phyloP scores from a whole-genome alignment of 1,140 invertebrate genomes.

The Ostrea edulis region DNA sequence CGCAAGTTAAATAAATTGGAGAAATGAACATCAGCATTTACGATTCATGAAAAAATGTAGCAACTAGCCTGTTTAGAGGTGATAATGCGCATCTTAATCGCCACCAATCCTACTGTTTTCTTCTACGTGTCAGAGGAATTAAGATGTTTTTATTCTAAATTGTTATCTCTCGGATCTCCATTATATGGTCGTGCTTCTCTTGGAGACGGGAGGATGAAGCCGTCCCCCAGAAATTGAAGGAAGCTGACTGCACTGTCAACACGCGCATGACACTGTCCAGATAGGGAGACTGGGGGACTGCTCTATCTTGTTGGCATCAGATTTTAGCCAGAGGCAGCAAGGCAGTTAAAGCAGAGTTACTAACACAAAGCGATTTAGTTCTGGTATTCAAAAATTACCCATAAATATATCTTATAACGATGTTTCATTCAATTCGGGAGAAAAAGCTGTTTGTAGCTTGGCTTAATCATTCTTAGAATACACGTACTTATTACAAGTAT shows the following conservation, averaged over 20 bases:
- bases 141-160: slow-evolving; percentile 27
- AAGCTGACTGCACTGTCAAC: background rate
- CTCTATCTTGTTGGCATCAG: background rate
- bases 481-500: no score
- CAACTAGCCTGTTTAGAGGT: background rate
- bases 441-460: no score
- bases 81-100: background rate
- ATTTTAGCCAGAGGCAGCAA: background rate
- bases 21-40: background rate
- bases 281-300: background rate
- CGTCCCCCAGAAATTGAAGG: background rate
- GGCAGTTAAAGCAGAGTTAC: background rate
- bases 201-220: background rate
- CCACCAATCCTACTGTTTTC: background rate
- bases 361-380: background rate
- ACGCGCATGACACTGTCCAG: slow-evolving; percentile 9
- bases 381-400: no score
- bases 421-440: no score
- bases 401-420: no score
- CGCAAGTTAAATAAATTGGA: background rate
- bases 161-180: slow-evolving; percentile 13
- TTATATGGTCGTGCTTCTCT: background rate
- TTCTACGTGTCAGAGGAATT: background rate
- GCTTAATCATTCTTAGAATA: no score
- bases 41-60: background rate